Conservation (phyloP, 1,140 invertebrate species). For the Lutraria rhynchaena region DNA sequence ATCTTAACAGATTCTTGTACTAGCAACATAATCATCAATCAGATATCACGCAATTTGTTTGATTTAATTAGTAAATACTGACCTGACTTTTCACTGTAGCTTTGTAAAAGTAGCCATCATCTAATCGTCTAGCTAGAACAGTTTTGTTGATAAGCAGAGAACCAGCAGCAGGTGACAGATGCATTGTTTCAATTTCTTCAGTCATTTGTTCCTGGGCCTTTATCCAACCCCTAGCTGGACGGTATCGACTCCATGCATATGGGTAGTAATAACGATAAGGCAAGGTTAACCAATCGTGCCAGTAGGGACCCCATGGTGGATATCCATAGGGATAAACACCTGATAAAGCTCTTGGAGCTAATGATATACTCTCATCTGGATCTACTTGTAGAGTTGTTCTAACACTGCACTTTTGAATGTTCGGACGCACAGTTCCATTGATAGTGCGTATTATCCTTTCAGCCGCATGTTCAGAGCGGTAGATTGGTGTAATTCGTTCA, state of each 20-base stretch:
- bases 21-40: no score
- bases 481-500: slow-evolving; percentile 79
- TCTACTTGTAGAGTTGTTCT: slow-evolving; percentile 74
- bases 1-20: no score
- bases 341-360: slow-evolving; percentile 61
- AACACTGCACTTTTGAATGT: slow-evolving; percentile 78
- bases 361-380: slow-evolving; percentile 70
- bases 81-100: slow-evolving; percentile 81
- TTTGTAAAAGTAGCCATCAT: slow-evolving; percentile 81
- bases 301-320: slow-evolving; percentile 31
- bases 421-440: slow-evolving; percentile 73
- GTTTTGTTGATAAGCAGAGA: slow-evolving; percentile 77
- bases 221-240: slow-evolving; percentile 76
- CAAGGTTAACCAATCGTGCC: slow-evolving; percentile 51
- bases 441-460: slow-evolving; percentile 76
- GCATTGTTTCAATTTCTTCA: slow-evolving; percentile 60
- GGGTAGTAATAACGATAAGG: slow-evolving; percentile 76
- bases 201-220: slow-evolving; percentile 72
- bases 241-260: slow-evolving; percentile 77
- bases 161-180: slow-evolving; percentile 78
- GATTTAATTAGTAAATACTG: no score
- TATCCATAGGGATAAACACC: slow-evolving; percentile 37
- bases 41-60: no score
- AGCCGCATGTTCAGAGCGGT: slow-evolving; percentile 71
- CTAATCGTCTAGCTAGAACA: slow-evolving; percentile 77